These are phyloP conservation scores for Ageneiosus marmoratus DNA, from an alignment of 2,113 vertebrate genomes.

Conservation along the genomic window DNA sequence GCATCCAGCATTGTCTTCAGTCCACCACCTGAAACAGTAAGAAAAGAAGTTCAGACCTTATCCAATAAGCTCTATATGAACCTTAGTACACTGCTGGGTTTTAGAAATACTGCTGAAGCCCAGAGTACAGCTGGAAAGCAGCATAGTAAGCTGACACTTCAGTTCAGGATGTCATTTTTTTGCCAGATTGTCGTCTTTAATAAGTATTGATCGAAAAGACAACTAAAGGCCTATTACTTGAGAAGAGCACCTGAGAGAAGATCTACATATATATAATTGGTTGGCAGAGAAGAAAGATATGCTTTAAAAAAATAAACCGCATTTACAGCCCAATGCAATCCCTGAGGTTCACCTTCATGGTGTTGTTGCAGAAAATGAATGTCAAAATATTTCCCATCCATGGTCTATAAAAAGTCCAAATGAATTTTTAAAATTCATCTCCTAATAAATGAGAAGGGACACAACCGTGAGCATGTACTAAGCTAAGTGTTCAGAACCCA, in stretches of 20 bases:
- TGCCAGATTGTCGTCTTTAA: constrained; percentile 14
- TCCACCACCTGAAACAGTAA: constrained; percentile 78
- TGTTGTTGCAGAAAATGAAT: constrained; percentile 18
- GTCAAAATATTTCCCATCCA: constrained; percentile 21
- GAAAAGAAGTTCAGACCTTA: constrained; percentile 62
- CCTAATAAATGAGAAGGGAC: constrained; percentile 48
- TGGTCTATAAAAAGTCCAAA: constrained; percentile 40
- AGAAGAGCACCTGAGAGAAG: constrained; percentile 7
- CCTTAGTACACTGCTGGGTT: not conserved
- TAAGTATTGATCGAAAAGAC: constrained; percentile 11
- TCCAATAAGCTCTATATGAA: not conserved
- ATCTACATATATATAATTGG: constrained; percentile 11
- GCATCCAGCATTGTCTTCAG: constrained; percentile 95
- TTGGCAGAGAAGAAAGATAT: not conserved
- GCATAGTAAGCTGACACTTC: not conserved
- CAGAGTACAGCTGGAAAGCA: constrained; percentile 12
- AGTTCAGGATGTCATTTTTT: not conserved
- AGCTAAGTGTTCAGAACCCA: constrained; percentile 56
- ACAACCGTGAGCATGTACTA: constrained; percentile 59
- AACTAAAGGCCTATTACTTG: constrained; percentile 3
- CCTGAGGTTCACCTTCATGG: not conserved
- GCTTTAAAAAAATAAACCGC: not conserved
- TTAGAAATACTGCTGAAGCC: not conserved
- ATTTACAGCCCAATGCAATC: not conserved
- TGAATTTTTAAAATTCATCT: constrained; percentile 43